Evolutionary conservation across 2,888 invertebrate species (phyloP).

Genomic region (Stictocephala bisonia): DNA sequence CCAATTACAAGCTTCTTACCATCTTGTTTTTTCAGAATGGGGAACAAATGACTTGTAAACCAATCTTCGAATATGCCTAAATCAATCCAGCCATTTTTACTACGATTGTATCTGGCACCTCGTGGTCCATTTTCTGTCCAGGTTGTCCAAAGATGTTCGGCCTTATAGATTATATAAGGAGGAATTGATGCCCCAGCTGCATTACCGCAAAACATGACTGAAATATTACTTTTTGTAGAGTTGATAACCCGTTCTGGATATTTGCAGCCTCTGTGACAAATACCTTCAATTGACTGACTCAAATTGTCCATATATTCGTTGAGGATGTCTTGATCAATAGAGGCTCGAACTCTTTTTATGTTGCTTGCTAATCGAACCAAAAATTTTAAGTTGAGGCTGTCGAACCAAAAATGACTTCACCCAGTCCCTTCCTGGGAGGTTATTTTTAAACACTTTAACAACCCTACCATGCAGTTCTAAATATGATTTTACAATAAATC

Average conservation of each 20-base stretch:
- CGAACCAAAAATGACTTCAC: not conserved
- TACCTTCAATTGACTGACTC: slow-evolving; percentile 56
- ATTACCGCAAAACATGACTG: slow-evolving; percentile 63
- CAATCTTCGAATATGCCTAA: too few relatives aligned
- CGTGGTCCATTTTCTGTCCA: too few relatives aligned
- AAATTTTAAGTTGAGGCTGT: not conserved
- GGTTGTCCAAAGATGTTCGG: too few relatives aligned
- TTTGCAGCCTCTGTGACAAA: slow-evolving; percentile 58
- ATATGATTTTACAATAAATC: slow-evolving; percentile 10
- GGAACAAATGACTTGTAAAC: too few relatives aligned
- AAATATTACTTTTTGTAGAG: slow-evolving; percentile 55
- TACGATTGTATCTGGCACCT: too few relatives aligned
- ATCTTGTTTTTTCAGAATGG: too few relatives aligned
- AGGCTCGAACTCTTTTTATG: not conserved
- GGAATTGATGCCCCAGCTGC: slow-evolving; percentile 63
- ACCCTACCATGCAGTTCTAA: slow-evolving; percentile 35
- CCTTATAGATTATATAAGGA: too few relatives aligned
- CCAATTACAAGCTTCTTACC: too few relatives aligned
- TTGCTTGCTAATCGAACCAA: not conserved
- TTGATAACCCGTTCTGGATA: slow-evolving; percentile 61
- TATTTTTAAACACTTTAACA: not conserved
- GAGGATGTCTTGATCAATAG: not conserved
- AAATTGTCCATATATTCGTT: not conserved
- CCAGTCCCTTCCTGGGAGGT: not conserved
- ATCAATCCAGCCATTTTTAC: too few relatives aligned